These are phyloP conservation scores for Babyrousa celebensis DNA, from an alignment of 2,797 vertebrate genomes.

Conservation along the genomic window DNA sequence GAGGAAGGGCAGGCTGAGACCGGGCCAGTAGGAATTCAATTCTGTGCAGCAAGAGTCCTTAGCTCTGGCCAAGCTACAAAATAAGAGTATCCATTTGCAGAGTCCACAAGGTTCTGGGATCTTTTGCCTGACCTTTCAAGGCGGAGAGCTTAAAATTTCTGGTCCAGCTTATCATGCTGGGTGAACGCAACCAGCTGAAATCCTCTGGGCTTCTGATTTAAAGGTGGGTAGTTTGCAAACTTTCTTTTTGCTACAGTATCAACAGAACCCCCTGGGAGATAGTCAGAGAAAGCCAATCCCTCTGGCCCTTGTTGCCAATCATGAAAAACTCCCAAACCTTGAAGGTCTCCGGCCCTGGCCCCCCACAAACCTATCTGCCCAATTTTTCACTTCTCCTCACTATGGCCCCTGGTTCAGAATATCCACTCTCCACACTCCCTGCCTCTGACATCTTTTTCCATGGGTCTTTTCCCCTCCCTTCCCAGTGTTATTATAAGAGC, in stretches of 20 bases:
- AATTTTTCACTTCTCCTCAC: not conserved
- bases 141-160: not conserved
- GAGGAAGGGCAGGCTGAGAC: not conserved
- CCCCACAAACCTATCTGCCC: not conserved
- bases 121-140: not conserved
- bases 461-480: not conserved
- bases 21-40: not conserved
- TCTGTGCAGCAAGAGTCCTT: not conserved
- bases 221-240: not conserved
- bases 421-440: not conserved
- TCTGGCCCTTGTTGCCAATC: not conserved
- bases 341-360: not conserved
- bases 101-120: not conserved
- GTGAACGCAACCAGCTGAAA: constrained; percentile 4
- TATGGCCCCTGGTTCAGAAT: not conserved
- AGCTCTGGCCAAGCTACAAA: not conserved
- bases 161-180: not conserved
- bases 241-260: not conserved
- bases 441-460: not conserved
- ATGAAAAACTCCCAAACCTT: not conserved
- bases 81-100: not conserved
- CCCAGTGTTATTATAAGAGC: not conserved
- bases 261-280: not conserved
- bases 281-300: not conserved
- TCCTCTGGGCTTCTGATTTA: not conserved